phyloP scores from a whole-genome alignment of 2,888 invertebrate genomes.

The Tridacna gigas region DNA sequence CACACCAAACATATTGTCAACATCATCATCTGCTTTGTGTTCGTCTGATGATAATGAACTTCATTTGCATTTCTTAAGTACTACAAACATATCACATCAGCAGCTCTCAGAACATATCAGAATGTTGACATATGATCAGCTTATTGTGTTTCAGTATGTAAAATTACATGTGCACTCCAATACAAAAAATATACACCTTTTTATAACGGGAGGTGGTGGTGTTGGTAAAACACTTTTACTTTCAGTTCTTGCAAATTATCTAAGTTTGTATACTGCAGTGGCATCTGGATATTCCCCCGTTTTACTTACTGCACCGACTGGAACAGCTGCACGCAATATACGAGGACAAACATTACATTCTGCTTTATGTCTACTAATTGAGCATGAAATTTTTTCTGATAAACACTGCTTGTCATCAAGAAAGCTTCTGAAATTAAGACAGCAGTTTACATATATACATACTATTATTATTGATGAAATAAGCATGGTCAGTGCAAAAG shows the following conservation, averaged over 20 bases:
- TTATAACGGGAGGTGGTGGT: constrained; percentile 39
- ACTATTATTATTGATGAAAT: constrained; percentile 67
- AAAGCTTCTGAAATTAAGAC: too few relatives aligned
- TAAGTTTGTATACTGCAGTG: constrained; percentile 20
- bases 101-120: too few relatives aligned
- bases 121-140: too few relatives aligned
- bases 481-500: constrained; percentile 59
- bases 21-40: too few relatives aligned
- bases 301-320: constrained; percentile 59
- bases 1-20: too few relatives aligned
- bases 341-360: constrained; percentile 54
- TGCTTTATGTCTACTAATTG: constrained; percentile 43
- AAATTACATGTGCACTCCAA: too few relatives aligned
- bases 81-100: too few relatives aligned
- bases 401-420: too few relatives aligned
- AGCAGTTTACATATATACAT: too few relatives aligned
- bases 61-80: too few relatives aligned
- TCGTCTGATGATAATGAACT: constrained; percentile 1
- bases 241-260: constrained; percentile 19
- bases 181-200: background rate
- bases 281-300: constrained; percentile 31
- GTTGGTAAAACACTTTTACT: constrained; percentile 23
- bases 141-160: too few relatives aligned
- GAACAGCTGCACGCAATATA: constrained; percentile 22
- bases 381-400: too few relatives aligned